Base-by-base conservation (phyloP, 1,140 invertebrate genomes). In the Plectus sambesii region DNA sequence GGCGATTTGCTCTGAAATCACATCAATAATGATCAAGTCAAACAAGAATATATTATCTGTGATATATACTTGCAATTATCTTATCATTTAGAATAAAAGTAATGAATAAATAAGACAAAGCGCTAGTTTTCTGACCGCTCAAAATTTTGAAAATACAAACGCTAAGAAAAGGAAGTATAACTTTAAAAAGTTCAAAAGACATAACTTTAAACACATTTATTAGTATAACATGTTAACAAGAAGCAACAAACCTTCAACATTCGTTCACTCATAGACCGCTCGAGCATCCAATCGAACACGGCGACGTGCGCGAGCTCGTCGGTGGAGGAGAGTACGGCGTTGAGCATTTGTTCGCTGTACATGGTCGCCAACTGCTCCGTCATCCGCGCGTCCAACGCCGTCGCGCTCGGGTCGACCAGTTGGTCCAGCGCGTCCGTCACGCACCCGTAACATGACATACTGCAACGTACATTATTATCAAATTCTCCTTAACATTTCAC, bases 271-370 rank as follows among this genome's bases (percentile, higher is more conserved):
- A 84, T 73, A 56, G 81, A 78, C 60, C 82, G 80, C 15, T 80
- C 78, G 27, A 92, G 78, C 67, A 98, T 77, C 90, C 92, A 98
- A 56, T 87, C 82, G 67, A 94, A 97, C 0, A 97, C 73, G 0
- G 83, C 79, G 0, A 86, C 80, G 68, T 97, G 89, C 39, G 90
- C 77, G 6, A 88, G 73, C 68, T 93, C 85, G 73, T 96, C 92
- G 8, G 81, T 25, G 62, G 54, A 12, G 72, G 69, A 4, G 73
- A 20, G 15, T 30, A 35, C 36, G 72, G 2, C 73, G 73, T 20
- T 73, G 73, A 6, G 61, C 54, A 41, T 66, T 68, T 17, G 74
- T 73, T 23, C 73, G 66, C 56, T 67, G 72, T 39, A 73, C 71
- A n/a, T 70, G n/a, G n/a, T 61, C 3, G 36, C 15, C 17, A 15